Percentiles rank a stretch among this genome's conserved stretches.
These are phyloP conservation scores for Bambusicola thoracicus DNA, from an alignment of 2,113 vertebrate species.

Conservation along the genomic window DNA sequence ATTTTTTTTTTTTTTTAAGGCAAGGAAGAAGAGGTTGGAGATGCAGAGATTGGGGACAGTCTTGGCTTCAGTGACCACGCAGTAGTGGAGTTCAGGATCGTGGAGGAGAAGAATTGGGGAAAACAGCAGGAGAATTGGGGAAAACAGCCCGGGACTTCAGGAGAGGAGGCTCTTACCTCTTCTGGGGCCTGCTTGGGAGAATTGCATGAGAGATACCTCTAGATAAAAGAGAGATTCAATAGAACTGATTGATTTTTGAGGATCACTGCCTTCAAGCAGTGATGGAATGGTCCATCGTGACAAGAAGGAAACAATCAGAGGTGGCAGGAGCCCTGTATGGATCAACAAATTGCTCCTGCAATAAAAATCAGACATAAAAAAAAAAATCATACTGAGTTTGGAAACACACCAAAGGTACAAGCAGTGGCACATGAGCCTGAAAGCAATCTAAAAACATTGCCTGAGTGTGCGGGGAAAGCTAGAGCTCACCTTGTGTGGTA, in stretches of 20 bases:
- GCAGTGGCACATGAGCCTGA: not conserved
- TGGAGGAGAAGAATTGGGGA: not conserved
- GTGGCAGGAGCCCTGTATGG: not conserved
- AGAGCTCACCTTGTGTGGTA: not conserved
- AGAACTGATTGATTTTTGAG: not conserved
- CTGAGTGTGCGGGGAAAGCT: not conserved
- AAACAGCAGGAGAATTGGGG: not conserved
- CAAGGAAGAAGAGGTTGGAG: not conserved
- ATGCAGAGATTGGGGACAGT: not conserved
- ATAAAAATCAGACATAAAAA: not conserved
- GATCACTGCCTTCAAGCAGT: not conserved
- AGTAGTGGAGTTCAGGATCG: not conserved
- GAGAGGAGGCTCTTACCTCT: not conserved
- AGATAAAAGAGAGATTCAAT: not conserved
- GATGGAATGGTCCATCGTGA: not conserved
- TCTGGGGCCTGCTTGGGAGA: not conserved
- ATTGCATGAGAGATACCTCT: not conserved
- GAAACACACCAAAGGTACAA: not conserved
- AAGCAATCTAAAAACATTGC: not conserved
- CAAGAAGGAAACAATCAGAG: not conserved
- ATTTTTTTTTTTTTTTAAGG: not conserved
- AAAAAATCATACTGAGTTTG: not conserved
- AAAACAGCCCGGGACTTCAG: not conserved
- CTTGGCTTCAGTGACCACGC: not conserved
- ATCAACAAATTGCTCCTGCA: not conserved